Conservation (phyloP, 1,140 invertebrate genomes). For the Euura saliciscinereae region DNA sequence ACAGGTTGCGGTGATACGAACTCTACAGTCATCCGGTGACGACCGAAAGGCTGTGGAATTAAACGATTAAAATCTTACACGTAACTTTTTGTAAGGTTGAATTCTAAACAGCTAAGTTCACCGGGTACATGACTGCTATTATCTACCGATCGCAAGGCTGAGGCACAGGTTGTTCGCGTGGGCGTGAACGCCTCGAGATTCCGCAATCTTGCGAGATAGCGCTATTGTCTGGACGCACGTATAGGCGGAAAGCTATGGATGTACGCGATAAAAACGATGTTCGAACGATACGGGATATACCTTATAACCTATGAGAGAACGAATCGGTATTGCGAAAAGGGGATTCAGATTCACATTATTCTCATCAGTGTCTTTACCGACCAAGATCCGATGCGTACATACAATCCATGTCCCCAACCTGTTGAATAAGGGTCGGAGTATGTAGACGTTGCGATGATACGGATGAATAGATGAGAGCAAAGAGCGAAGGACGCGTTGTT, state of each 20-base stretch:
- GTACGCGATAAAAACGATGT: background rate
- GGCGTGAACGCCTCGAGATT: conserved; percentile 25
- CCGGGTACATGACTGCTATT: conserved; percentile 1
- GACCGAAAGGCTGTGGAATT: background rate
- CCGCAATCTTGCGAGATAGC: conserved; percentile 25
- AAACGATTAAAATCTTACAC: background rate
- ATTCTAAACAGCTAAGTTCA: background rate
- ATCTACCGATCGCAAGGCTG: conserved; percentile 10
- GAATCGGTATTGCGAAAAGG: background rate
- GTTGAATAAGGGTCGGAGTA: no score
- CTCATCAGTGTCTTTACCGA: no score
- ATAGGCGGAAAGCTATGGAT: conserved; percentile 3
- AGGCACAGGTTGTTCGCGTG: conserved; percentile 22
- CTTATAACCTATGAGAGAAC: no score
- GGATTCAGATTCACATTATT: no score
- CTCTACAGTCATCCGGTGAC: background rate
- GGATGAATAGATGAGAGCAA: no score
- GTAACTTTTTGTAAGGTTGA: background rate
- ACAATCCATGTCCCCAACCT: no score
- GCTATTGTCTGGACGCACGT: conserved; percentile 7
- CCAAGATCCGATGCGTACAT: no score
- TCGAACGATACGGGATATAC: background rate
- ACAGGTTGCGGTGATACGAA: background rate
- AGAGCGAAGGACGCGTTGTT: background rate
- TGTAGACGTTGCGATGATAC: no score